Conservation (phyloP, 1,140 invertebrate species). For the Tetranychus urticae region DNA sequence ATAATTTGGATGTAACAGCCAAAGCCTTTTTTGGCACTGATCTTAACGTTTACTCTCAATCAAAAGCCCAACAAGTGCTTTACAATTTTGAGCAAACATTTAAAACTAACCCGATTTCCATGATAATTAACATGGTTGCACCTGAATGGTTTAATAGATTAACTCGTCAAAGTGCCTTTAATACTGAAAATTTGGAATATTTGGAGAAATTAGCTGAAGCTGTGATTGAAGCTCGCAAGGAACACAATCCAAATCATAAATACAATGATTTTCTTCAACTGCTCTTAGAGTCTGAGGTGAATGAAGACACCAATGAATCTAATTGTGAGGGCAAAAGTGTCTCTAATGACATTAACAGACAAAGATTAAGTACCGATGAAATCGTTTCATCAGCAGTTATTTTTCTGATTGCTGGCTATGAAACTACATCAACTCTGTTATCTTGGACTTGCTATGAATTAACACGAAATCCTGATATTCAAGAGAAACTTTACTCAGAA, state of each 20-base stretch:
- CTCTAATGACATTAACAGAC: neutral
- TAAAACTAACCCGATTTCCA: neutral
- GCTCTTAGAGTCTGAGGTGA: neutral
- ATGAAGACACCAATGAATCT: neutral
- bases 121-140: neutral
- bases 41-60: constrained; percentile 17
- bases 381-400: constrained; percentile 34
- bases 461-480: constrained; percentile 23
- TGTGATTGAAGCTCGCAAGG: neutral
- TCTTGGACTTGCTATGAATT: constrained; percentile 24
- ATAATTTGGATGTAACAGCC: constrained; percentile 25
- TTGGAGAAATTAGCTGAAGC: neutral
- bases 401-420: constrained; percentile 35
- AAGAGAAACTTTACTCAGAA: constrained; percentile 23
- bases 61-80: neutral
- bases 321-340: neutral
- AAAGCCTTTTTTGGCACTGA: constrained; percentile 25
- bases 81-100: neutral
- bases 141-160: neutral
- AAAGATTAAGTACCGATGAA: constrained; percentile 29
- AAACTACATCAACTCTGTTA: constrained; percentile 25
- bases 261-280: constrained; percentile 2
- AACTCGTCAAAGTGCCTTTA: no score
- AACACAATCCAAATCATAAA: neutral
- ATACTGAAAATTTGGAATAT: neutral